phyloP scores from a whole-genome alignment of 1,140 invertebrate species.

The Caenorhabditis latens region DNA sequence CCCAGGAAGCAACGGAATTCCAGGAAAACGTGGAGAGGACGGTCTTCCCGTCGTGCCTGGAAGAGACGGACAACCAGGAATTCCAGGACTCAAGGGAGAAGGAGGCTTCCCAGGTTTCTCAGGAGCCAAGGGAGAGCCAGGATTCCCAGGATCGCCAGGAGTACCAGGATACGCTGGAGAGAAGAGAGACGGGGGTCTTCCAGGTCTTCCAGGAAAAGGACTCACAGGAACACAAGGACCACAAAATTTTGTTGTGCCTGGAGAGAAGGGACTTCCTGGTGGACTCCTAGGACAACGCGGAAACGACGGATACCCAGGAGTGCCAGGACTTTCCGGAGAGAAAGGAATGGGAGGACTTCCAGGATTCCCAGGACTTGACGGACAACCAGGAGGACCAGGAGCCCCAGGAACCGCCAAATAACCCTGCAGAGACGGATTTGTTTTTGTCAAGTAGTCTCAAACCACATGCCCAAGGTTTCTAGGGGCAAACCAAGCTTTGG shows the following conservation, averaged over 20 bases:
- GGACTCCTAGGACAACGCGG: no score
- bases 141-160: constrained; percentile 67
- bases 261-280: constrained; percentile 78
- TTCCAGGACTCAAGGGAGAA: constrained; percentile 71
- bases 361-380: constrained; percentile 75
- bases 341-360: constrained; percentile 82
- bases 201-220: constrained; percentile 71
- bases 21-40: constrained; percentile 70
- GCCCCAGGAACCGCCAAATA: constrained; percentile 82
- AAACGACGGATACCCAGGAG: no score
- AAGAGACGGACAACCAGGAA: constrained; percentile 68
- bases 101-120: constrained; percentile 71
- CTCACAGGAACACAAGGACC: constrained; percentile 74
- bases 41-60: constrained; percentile 66
- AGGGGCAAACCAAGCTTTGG: constrained; percentile 89
- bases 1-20: constrained; percentile 77
- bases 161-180: constrained; percentile 64
- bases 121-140: constrained; percentile 69
- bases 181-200: constrained; percentile 69
- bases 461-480: constrained; percentile 88
- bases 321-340: constrained; percentile 71
- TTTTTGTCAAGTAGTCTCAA: constrained; percentile 93
- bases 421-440: constrained; percentile 89
- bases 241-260: constrained; percentile 70
- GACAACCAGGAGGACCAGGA: constrained; percentile 76